Conservation (phyloP, 2,113 vertebrate species). For the Hippocampus abdominalis region DNA sequence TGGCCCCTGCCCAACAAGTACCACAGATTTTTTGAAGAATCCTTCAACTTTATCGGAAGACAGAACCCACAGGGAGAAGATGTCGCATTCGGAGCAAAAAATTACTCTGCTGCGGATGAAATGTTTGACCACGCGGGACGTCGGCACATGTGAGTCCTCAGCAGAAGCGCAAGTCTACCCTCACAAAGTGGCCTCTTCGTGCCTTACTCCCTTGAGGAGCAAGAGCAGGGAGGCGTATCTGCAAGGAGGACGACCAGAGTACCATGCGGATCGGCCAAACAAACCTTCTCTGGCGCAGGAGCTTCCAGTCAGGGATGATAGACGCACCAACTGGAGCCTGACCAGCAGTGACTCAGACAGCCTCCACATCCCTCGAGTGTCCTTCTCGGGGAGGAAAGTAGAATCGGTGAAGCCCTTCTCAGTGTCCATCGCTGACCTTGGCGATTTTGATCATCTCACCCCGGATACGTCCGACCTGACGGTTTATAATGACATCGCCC, state of each 20-base stretch:
- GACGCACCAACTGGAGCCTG: slow-evolving; percentile 64
- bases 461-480: slow-evolving; percentile 55
- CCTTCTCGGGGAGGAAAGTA: slow-evolving; percentile 30
- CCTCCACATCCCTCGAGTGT: slow-evolving; percentile 22
- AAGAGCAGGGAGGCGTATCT: slow-evolving; percentile 48
- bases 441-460: slow-evolving; percentile 35
- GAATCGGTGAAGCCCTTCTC: slow-evolving; percentile 35
- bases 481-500: slow-evolving; percentile 61
- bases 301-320: slow-evolving; percentile 74
- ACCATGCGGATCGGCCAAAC: slow-evolving; percentile 7
- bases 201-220: slow-evolving; percentile 38
- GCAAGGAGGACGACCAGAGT: slow-evolving; percentile 32
- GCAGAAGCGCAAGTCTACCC: neutral
- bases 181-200: slow-evolving; percentile 7
- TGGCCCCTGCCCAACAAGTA: slow-evolving; percentile 24
- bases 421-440: slow-evolving; percentile 14
- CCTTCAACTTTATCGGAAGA: slow-evolving; percentile 27
- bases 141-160: slow-evolving; percentile 2
- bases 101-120: slow-evolving; percentile 16
- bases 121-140: slow-evolving; percentile 19
- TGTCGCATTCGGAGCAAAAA: slow-evolving; percentile 19
- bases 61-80: slow-evolving; percentile 11
- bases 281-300: slow-evolving; percentile 59
- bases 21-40: slow-evolving; percentile 22
- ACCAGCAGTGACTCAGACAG: slow-evolving; percentile 44